Conservation (phyloP, 2,888 invertebrate genomes). For the Pristionchus maxplancki region DNA sequence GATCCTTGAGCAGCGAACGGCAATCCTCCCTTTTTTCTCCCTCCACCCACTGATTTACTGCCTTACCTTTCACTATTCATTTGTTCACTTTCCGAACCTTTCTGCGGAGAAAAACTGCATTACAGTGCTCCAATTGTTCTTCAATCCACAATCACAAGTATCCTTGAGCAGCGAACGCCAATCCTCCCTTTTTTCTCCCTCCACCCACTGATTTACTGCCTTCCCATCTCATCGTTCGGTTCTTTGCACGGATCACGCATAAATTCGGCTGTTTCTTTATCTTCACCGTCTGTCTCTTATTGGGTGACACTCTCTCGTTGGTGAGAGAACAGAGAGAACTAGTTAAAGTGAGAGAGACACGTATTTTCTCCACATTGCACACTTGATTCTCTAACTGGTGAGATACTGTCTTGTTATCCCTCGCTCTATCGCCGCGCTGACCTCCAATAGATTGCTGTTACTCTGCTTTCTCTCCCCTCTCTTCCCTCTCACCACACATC, state of each 20-base stretch:
- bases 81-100: background rate
- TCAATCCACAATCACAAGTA: background rate
- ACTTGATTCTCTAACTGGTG: background rate
- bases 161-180: slow-evolving; percentile 14
- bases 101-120: background rate
- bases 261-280: background rate
- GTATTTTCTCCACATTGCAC: no score
- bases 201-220: slow-evolving; percentile 11
- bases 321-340: background rate
- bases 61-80: background rate
- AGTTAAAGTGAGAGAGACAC: no score
- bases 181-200: background rate
- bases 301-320: no score
- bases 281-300: no score
- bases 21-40: no score
- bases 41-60: no score
- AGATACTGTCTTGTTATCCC: no score
- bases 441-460: background rate
- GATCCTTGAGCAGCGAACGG: no score
- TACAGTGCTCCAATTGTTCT: background rate
- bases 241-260: background rate
- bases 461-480: background rate
- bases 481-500: background rate
- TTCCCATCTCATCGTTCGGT: background rate
- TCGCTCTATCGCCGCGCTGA: background rate